These are phyloP conservation scores for Drosophila vallismaia DNA, from an alignment of 2,888 invertebrate species.

Conservation along the genomic window DNA sequence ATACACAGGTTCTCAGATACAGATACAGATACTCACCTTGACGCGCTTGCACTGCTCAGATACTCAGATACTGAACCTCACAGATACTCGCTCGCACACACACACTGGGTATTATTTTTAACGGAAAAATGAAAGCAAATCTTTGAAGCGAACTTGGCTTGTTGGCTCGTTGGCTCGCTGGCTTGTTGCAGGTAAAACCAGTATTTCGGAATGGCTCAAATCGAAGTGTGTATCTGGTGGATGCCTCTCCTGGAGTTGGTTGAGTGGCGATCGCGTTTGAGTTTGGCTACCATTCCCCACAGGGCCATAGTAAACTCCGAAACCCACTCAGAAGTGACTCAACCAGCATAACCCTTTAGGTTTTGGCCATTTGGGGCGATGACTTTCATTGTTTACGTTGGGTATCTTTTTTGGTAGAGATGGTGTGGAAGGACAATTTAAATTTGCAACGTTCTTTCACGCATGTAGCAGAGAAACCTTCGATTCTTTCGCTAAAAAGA, in stretches of 20 bases:
- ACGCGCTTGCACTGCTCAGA: conserved; percentile 15
- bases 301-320: not conserved
- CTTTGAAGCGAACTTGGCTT: conserved; percentile 69
- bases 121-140: conserved; percentile 79
- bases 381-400: conserved; percentile 5
- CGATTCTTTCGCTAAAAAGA: conserved; percentile 66
- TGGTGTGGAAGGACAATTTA: not conserved
- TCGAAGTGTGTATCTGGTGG: conserved; percentile 70
- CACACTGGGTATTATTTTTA: conserved; percentile 48
- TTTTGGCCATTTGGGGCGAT: not conserved
- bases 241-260: conserved; percentile 8
- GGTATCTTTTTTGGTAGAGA: not conserved
- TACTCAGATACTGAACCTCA: conserved; percentile 7
- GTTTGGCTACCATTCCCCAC: conserved; percentile 29
- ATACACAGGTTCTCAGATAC: conserved; percentile 25
- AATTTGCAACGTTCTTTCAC: conserved; percentile 36
- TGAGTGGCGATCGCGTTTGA: conserved; percentile 13
- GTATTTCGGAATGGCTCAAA: conserved; percentile 59
- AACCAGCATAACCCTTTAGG: not conserved
- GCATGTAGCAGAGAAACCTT: conserved; percentile 75
- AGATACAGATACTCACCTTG: conserved; percentile 24
- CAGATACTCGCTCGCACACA: conserved; percentile 32
- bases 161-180: conserved; percentile 36
- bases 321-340: not conserved
- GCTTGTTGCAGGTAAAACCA: conserved; percentile 59